Conservation (phyloP, 2,797 vertebrate species). For the Myotis findleyi region DNA sequence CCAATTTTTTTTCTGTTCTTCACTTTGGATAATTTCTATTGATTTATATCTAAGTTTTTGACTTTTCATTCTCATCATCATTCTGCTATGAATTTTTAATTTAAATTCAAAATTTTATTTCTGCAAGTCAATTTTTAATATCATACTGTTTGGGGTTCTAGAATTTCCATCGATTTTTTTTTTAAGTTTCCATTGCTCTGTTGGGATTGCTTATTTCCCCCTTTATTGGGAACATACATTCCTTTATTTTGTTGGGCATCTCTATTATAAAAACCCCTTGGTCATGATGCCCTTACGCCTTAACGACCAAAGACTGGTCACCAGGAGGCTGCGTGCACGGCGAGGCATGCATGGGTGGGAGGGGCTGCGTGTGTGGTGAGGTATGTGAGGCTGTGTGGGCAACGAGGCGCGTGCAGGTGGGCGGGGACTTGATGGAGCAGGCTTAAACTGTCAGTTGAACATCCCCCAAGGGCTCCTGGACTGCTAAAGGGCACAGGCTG, state of each 20-base stretch:
- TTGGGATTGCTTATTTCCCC: neutral
- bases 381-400: too few species aligned
- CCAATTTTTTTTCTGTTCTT: neutral
- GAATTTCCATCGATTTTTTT: neutral
- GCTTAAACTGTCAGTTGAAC: too few species aligned
- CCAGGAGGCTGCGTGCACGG: too few species aligned
- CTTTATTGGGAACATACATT: neutral
- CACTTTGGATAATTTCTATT: neutral
- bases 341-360: too few species aligned
- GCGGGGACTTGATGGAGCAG: too few species aligned
- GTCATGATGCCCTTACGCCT: too few species aligned
- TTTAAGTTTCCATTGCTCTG: neutral
- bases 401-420: too few species aligned
- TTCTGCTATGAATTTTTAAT: conserved; percentile 1
- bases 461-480: too few species aligned
- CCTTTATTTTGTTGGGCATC: neutral
- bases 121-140: neutral
- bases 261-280: too few species aligned
- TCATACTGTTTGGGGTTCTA: neutral
- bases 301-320: too few species aligned
- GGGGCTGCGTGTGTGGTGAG: too few species aligned
- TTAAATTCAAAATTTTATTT: conserved; percentile 36
- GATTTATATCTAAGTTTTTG: neutral
- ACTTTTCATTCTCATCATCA: neutral
- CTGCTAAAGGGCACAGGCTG: too few species aligned